Evolutionary conservation across 2,888 invertebrate species (phyloP).

Genomic region (Tubulanus polymorphus): DNA sequence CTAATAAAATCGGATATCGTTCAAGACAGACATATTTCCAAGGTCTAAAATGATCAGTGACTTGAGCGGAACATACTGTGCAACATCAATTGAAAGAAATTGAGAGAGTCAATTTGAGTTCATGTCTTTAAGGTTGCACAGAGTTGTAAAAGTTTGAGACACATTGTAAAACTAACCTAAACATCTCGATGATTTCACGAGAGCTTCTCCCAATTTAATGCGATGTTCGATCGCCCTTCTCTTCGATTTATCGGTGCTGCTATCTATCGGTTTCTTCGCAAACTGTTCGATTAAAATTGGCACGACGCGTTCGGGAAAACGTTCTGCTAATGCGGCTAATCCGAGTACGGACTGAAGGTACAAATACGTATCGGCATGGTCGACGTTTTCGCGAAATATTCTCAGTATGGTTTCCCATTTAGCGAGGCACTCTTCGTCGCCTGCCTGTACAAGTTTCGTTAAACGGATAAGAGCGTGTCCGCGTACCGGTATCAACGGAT

Average conservation of each 20-base stretch:
- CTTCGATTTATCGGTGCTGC: conserved; percentile 1
- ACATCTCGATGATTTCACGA: conserved; percentile 68
- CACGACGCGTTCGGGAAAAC: conserved; percentile 67
- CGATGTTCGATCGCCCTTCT: conserved; percentile 53
- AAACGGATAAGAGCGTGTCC: conserved; percentile 75
- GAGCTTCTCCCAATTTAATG: conserved; percentile 76
- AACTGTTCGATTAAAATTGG: conserved; percentile 68
- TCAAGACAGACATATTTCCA: no score
- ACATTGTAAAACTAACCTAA: conserved; percentile 63
- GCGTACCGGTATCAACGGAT: conserved; percentile 71
- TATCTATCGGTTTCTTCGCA: conserved; percentile 8
- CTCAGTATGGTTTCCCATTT: conserved; percentile 60
- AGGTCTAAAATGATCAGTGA: no score
- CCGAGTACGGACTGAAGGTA: conserved; percentile 77
- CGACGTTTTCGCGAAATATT: conserved; percentile 72
- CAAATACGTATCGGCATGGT: conserved; percentile 75
- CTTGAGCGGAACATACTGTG: no score
- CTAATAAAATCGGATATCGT: no score
- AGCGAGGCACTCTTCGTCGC: conserved; percentile 62
- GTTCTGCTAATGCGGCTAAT: conserved; percentile 65
- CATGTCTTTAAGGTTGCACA: no score
- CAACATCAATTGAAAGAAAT: no score
- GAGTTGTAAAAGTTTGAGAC: no score
- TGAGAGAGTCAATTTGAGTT: no score
- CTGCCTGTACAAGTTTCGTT: conserved; percentile 66